Conservation (phyloP, 2,797 vertebrate genomes). For the Channa striata region DNA sequence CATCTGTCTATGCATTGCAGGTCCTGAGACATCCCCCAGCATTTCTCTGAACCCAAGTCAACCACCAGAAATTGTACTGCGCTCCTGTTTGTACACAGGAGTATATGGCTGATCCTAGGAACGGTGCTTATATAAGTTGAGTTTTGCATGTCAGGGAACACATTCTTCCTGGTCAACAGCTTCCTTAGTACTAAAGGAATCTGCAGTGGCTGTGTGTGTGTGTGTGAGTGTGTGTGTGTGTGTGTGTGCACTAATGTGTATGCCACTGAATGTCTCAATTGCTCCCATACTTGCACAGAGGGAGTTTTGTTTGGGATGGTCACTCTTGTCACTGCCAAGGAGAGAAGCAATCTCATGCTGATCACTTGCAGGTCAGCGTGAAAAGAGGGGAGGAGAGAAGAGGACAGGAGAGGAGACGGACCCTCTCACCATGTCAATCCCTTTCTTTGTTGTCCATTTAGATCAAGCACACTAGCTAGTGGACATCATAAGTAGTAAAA, state of each 20-base stretch:
- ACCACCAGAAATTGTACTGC: conserved; percentile 32
- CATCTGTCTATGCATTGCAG: conserved; percentile 41
- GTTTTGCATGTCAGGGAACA: conserved; percentile 63
- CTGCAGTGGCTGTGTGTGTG: conserved; percentile 53
- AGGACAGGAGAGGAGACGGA: not conserved
- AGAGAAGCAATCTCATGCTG: conserved; percentile 11
- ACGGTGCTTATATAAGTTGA: conserved; percentile 64
- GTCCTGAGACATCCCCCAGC: conserved; percentile 36
- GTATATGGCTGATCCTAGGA: conserved; percentile 42
- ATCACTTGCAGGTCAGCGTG: conserved; percentile 5
- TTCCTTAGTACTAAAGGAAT: conserved; percentile 78
- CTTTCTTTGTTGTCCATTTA: conserved; percentile 20
- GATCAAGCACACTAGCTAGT: conserved; percentile 11
- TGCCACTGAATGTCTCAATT: conserved; percentile 42
- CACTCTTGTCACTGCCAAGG: conserved; percentile 24
- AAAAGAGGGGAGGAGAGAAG: not conserved
- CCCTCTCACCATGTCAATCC: not conserved
- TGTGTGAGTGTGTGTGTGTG: conserved; percentile 31
- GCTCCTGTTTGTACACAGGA: conserved; percentile 45
- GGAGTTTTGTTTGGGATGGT: conserved; percentile 37
- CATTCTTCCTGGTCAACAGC: conserved; percentile 69
- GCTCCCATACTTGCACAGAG: conserved; percentile 50
- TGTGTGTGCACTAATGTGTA: conserved; percentile 17
- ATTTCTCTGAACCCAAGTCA: conserved; percentile 1
- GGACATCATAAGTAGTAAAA: conserved; percentile 46